Evolutionary conservation across 2,888 invertebrate genomes (phyloP).

Genomic region (Deilephila porcellus): DNA sequence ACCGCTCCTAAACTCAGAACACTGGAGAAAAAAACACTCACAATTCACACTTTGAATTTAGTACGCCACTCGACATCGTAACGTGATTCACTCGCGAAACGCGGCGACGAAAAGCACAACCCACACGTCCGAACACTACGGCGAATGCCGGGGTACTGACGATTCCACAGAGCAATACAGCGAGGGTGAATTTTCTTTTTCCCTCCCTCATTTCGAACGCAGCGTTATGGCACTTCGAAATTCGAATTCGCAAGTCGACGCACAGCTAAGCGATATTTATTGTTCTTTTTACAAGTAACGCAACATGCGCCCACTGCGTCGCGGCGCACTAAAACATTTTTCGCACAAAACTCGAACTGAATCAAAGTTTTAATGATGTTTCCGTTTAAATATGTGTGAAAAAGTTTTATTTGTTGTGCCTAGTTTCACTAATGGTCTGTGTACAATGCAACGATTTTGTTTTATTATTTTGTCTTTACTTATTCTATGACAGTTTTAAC

Average conservation of each 20-base stretch:
- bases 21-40: constrained; percentile 53
- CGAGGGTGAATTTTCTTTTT: constrained; percentile 52
- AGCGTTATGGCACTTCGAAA: constrained; percentile 46
- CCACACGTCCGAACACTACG: constrained; percentile 59
- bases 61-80: constrained; percentile 71
- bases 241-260: constrained; percentile 47
- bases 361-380: constrained; percentile 2
- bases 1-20: constrained; percentile 16
- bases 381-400: not conserved
- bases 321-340: not conserved
- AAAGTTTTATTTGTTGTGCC: not conserved
- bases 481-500: too few species aligned
- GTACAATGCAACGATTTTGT: not conserved
- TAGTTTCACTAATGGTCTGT: not conserved
- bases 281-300: constrained; percentile 35
- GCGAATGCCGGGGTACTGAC: constrained; percentile 74
- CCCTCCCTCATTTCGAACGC: constrained; percentile 40
- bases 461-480: too few species aligned
- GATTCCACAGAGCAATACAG: constrained; percentile 39
- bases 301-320: not conserved
- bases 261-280: constrained; percentile 46
- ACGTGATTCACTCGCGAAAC: constrained; percentile 61
- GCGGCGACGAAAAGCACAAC: constrained; percentile 48
- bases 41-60: constrained; percentile 60
- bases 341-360: not conserved